phyloP scores from a whole-genome alignment of 2,113 vertebrate species.

The Halichoeres trimaculatus region DNA sequence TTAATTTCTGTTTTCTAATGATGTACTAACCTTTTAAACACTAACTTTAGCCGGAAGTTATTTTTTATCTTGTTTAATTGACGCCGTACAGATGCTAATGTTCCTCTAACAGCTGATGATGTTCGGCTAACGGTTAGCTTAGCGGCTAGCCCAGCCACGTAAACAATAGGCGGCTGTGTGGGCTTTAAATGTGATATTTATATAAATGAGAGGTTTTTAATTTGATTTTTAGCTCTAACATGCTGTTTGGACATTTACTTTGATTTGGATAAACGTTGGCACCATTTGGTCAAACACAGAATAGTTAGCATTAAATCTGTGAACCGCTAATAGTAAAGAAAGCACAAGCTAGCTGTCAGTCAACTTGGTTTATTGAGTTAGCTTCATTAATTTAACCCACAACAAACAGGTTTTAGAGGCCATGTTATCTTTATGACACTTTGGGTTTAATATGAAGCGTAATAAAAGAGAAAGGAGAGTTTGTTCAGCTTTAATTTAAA shows the following conservation, averaged over 20 bases:
- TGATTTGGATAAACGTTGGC: neutral
- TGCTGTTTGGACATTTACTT: neutral
- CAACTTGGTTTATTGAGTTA: too few species aligned
- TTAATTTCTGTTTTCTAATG: neutral
- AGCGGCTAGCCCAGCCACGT: slow-evolving; percentile 66
- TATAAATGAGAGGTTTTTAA: neutral
- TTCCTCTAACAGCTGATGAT: slow-evolving; percentile 6
- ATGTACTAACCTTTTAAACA: too few species aligned
- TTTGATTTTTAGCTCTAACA: accelerated
- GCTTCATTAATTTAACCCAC: too few species aligned
- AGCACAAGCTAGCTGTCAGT: too few species aligned
- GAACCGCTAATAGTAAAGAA: too few species aligned
- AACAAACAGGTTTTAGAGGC: too few species aligned
- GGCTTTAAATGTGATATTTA: neutral
- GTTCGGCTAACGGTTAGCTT: slow-evolving; percentile 50
- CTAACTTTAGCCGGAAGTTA: accelerated
- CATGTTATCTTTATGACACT: too few species aligned
- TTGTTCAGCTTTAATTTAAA: too few species aligned
- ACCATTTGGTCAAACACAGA: too few species aligned
- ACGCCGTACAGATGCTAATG: neutral
- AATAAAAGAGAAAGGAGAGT: too few species aligned
- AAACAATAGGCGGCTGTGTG: slow-evolving; percentile 63
- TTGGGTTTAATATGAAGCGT: too few species aligned
- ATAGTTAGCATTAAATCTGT: too few species aligned
- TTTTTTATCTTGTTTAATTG: neutral